Base-by-base conservation (phyloP, 1,140 invertebrate genomes). In the Lasaia peninsularis region DNA sequence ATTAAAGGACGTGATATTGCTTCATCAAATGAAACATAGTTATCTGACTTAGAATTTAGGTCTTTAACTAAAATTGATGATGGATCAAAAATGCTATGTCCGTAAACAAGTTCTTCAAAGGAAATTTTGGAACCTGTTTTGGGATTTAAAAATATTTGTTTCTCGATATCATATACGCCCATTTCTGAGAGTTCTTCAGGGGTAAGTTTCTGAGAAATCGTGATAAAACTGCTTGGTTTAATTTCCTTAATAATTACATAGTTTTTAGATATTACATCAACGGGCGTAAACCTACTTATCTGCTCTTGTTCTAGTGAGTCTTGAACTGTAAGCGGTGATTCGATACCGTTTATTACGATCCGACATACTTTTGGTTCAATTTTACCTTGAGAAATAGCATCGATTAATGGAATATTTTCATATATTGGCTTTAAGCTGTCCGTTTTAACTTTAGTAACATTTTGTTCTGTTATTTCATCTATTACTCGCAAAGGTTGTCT, bases 1-100 rank as follows among this genome's bases (percentile, higher is more conserved):
- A 98, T 91, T 14, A 97, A 77, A 1, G 93, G 93, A 63, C 91
- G 90, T 52, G 93, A 91, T 16, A 98, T 90, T 4, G 96, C 96
- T 75, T 94, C 92, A 56, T 92, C 88, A n/a, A 97, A 83, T 2
- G 93, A 86, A 49, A 97, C 89, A 72, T 92, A 95, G 70, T 90
- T 91, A 18, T 93, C 91, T 9, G 90, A 90, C 79, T 92, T 92
- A 56, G 91, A 91, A 58, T 91, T 91, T 62, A 94, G 84, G 88
- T 97, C 94, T 87, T 95, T 95, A 0, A 98, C 94, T 58, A 94
- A 89, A 56, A 97, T 93, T 11, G 91, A 90, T 32, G 94, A 91
- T 1, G 94, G 93, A 82, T 96, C 92, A 60, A 97, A 93, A 20
- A 96, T 81, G 48, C 93, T 91, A 56, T 94, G 88, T n/a, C 91